Conservation (phyloP, 2,797 vertebrate species). For the Mionectes olivaceus region DNA sequence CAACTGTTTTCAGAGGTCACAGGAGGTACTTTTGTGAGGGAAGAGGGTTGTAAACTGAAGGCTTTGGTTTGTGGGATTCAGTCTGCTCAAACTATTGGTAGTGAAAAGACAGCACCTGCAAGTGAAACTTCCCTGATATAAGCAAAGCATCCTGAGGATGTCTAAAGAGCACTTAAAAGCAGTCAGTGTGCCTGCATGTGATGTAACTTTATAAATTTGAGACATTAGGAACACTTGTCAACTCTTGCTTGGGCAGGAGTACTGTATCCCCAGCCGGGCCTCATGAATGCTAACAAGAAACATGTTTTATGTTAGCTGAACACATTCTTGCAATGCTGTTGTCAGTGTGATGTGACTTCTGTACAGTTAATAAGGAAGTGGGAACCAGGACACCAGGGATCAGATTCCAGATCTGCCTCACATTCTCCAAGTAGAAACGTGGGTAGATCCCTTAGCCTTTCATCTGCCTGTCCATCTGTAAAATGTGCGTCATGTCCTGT, state of each 20-base stretch:
- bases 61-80: not conserved
- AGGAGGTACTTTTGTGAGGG: not conserved
- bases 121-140: not conserved
- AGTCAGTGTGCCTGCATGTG: not conserved
- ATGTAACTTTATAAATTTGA: not conserved
- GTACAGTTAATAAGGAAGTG: not conserved
- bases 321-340: not conserved
- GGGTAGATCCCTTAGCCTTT: conserved; percentile 42
- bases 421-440: not conserved
- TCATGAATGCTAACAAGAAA: not conserved
- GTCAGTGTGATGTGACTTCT: not conserved
- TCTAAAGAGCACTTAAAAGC: not conserved
- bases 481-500: not conserved
- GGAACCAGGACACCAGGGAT: not conserved
- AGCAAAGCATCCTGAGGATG: not conserved
- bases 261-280: not conserved
- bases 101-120: not conserved
- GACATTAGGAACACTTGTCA: fast-evolving
- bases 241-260: not conserved
- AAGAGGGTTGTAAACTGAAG: not conserved
- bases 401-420: conserved; percentile 11
- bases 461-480: not conserved
- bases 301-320: not conserved
- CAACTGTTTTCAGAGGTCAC: not conserved
- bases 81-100: not conserved